Conservation (phyloP, 2,113 vertebrate genomes). For the Recurvirostra avosetta region DNA sequence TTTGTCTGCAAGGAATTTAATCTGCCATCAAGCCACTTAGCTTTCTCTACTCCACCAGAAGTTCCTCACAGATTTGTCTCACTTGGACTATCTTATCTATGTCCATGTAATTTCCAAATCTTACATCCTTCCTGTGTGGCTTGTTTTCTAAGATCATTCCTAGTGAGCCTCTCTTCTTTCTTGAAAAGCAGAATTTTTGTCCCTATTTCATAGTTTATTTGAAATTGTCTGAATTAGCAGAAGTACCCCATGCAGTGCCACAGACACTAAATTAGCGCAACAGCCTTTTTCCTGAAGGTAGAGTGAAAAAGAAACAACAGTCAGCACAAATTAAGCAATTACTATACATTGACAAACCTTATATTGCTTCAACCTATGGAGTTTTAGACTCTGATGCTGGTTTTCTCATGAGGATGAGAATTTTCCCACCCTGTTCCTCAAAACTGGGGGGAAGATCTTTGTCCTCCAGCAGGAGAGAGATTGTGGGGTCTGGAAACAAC, state of each 20-base stretch:
- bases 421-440: neutral
- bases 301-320: neutral
- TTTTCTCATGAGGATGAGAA: neutral
- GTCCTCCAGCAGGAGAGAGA: neutral
- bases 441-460: neutral
- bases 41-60: neutral
- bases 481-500: neutral
- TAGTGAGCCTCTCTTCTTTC: neutral
- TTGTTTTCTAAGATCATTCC: neutral
- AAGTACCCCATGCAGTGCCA: neutral
- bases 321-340: neutral
- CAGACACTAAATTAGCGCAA: neutral
- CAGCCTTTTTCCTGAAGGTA: neutral
- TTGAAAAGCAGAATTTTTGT: neutral
- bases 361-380: neutral
- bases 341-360: neutral
- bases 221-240: neutral
- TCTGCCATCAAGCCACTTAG: neutral
- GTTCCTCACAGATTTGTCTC: neutral
- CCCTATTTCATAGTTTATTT: neutral
- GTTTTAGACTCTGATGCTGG: neutral
- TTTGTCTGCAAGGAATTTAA: neutral
- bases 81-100: neutral
- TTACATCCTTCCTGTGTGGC: neutral
- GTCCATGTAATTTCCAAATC: neutral